These are phyloP conservation scores for Ptilorrhoa leucosticta DNA, from an alignment of 2,113 vertebrate genomes.

Conservation along the genomic window DNA sequence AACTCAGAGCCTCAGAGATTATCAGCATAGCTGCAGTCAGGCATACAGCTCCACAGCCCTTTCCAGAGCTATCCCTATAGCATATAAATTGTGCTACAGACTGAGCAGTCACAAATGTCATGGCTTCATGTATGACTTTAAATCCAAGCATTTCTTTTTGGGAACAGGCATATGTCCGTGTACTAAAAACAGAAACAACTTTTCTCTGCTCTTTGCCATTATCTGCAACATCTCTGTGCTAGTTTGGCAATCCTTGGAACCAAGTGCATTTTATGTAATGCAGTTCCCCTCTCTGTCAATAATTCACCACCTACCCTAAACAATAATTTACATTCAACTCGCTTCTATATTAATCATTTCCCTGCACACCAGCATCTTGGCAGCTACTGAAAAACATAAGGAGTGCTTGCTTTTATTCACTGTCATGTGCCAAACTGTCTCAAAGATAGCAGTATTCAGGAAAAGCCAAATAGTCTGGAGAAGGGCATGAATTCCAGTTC, in stretches of 20 bases:
- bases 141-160: constrained; percentile 59
- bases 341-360: constrained; percentile 69
- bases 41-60: not conserved
- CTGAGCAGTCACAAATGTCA: constrained; percentile 42
- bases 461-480: constrained; percentile 53
- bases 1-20: not conserved
- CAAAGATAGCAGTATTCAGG: constrained; percentile 62
- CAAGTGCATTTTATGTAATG: constrained; percentile 50
- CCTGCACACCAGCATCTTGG: constrained; percentile 63
- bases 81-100: not conserved
- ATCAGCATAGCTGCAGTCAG: not conserved
- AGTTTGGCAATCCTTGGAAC: constrained; percentile 49
- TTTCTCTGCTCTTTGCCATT: constrained; percentile 33
- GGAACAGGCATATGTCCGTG: constrained; percentile 45
- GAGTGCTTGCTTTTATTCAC: constrained; percentile 68
- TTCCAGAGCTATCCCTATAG: not conserved
- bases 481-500: constrained; percentile 34
- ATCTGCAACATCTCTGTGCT: constrained; percentile 39
- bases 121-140: constrained; percentile 23
- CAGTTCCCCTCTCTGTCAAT: constrained; percentile 51
- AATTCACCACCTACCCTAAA: constrained; percentile 61
- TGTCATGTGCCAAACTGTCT: constrained; percentile 62
- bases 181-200: constrained; percentile 56
- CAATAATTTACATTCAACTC: constrained; percentile 54
- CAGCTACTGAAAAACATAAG: constrained; percentile 68